These are phyloP conservation scores for Drosophila lini DNA, from an alignment of 1,140 invertebrate genomes.

Conservation along the genomic window DNA sequence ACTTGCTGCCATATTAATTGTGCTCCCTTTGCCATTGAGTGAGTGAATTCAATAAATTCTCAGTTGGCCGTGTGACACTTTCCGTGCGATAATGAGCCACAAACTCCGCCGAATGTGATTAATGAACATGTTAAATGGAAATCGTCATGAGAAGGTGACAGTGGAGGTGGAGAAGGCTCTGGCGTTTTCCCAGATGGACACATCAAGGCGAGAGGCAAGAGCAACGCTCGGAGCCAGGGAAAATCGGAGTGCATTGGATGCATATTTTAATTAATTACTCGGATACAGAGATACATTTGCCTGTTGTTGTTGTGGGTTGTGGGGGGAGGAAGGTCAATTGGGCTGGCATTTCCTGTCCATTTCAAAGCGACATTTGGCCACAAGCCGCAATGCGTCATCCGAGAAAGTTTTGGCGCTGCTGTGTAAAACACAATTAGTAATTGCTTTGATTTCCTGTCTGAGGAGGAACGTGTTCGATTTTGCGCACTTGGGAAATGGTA, in stretches of 20 bases:
- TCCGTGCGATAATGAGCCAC: slow-evolving; percentile 64
- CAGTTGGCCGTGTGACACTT: slow-evolving; percentile 68
- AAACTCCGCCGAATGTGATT: slow-evolving; percentile 68
- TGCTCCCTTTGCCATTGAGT: slow-evolving; percentile 27
- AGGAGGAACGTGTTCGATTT: slow-evolving; percentile 69
- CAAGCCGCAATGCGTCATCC: slow-evolving; percentile 23
- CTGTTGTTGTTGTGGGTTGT: not conserved
- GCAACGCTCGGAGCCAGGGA: slow-evolving; percentile 30
- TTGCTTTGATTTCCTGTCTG: slow-evolving; percentile 64
- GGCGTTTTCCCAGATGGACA: slow-evolving; percentile 27
- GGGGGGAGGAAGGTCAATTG: slow-evolving; percentile 49
- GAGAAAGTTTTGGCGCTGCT: slow-evolving; percentile 41
- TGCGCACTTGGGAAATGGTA: slow-evolving; percentile 57
- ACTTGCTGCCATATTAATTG: slow-evolving; percentile 33
- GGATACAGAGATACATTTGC: slow-evolving; percentile 47
- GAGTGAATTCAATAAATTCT: slow-evolving; percentile 75
- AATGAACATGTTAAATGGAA: slow-evolving; percentile 63
- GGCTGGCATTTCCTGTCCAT: slow-evolving; percentile 67
- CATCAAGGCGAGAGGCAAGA: slow-evolving; percentile 48
- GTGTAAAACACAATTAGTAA: slow-evolving; percentile 54
- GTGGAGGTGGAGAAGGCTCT: slow-evolving; percentile 15
- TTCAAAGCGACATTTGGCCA: slow-evolving; percentile 27
- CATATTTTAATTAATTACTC: slow-evolving; percentile 71
- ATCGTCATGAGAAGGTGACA: slow-evolving; percentile 14
- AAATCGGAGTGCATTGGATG: slow-evolving; percentile 44